A percentile compares a stretch with the other conserved stretches of the same genome.
Conservation (phyloP, 1,140 invertebrate genomes). For the Cotesia chilonis region DNA sequence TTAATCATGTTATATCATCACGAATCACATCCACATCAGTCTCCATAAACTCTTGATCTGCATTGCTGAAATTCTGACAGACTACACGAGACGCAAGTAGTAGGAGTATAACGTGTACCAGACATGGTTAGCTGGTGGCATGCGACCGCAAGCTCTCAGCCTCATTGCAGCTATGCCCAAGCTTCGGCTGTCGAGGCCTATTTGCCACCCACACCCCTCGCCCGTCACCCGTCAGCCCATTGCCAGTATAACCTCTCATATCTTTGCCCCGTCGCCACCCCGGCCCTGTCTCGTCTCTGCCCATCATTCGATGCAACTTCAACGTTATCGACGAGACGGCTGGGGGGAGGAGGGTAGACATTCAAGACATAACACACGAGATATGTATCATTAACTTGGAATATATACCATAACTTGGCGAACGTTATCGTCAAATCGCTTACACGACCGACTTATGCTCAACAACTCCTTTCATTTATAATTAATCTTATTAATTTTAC, state of each 20-base stretch:
- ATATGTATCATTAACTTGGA: conserved; percentile 60
- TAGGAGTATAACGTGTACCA: conserved; percentile 42
- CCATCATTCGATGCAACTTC: too few species aligned
- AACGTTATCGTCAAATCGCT: conserved; percentile 39
- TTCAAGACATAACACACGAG: conserved; percentile 59
- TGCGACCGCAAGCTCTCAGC: conserved; percentile 62
- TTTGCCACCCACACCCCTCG: conserved; percentile 13
- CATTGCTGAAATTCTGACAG: conserved; percentile 17
- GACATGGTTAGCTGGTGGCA: conserved; percentile 60
- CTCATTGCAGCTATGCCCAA: conserved; percentile 57
- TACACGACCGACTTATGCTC: conserved; percentile 30
- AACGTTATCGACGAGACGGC: conserved; percentile 11
- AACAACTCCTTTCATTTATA: conserved; percentile 28
- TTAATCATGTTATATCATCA: too few species aligned
- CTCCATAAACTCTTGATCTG: conserved; percentile 6
- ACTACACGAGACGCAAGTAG: conserved; percentile 25
- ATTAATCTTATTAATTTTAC: neutral
- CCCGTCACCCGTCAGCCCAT: conserved; percentile 4
- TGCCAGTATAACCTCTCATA: conserved; percentile 19
- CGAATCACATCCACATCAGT: too few species aligned
- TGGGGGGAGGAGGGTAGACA: conserved; percentile 50
- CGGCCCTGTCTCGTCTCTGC: too few species aligned
- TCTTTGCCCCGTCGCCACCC: conserved; percentile 14
- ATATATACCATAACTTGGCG: conserved; percentile 45
- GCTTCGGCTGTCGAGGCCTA: conserved; percentile 40